Percentiles rank a stretch among this genome's conserved stretches.
These are phyloP conservation scores for Cyclophora albipunctata DNA, from an alignment of 2,888 invertebrate species.

Conservation along the genomic window DNA sequence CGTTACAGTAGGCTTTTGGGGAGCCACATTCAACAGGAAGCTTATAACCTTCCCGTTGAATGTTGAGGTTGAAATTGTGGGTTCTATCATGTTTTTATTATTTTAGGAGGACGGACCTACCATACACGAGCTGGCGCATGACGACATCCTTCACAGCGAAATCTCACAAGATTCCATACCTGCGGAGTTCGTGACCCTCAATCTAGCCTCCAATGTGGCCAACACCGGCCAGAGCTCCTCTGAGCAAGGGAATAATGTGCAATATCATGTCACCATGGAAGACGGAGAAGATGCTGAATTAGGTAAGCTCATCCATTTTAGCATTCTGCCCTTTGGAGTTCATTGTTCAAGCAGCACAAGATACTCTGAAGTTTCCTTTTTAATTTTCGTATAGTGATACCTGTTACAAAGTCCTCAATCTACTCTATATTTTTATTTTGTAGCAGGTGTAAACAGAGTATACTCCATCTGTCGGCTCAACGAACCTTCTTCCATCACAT, in stretches of 20 bases:
- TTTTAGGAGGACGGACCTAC: constrained; percentile 69
- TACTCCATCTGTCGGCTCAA: constrained; percentile 34
- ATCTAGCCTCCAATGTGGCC: constrained; percentile 25
- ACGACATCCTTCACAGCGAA: constrained; percentile 55
- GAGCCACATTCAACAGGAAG: too few species aligned
- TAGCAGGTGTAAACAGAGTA: constrained; percentile 34
- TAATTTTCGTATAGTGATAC: too few species aligned
- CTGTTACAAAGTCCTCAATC: too few species aligned
- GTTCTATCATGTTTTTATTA: background rate
- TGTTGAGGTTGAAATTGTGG: too few species aligned
- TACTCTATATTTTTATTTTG: background rate
- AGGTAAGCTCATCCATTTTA: constrained; percentile 29
- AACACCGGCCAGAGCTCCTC: constrained; percentile 25
- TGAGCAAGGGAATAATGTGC: constrained; percentile 34
- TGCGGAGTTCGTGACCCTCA: constrained; percentile 41
- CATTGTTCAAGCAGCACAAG: too few species aligned
- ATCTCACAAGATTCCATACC: constrained; percentile 45
- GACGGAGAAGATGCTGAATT: constrained; percentile 57
- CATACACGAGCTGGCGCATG: constrained; percentile 67
- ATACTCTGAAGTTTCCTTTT: too few species aligned
- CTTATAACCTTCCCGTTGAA: too few species aligned
- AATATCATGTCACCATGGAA: constrained; percentile 65
- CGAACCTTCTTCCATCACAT: constrained; percentile 29
- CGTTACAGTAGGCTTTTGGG: too few species aligned
- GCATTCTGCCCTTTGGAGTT: too few species aligned